These are phyloP conservation scores for Vanessa cardui DNA, from an alignment of 2,888 invertebrate genomes.

Conservation along the genomic window DNA sequence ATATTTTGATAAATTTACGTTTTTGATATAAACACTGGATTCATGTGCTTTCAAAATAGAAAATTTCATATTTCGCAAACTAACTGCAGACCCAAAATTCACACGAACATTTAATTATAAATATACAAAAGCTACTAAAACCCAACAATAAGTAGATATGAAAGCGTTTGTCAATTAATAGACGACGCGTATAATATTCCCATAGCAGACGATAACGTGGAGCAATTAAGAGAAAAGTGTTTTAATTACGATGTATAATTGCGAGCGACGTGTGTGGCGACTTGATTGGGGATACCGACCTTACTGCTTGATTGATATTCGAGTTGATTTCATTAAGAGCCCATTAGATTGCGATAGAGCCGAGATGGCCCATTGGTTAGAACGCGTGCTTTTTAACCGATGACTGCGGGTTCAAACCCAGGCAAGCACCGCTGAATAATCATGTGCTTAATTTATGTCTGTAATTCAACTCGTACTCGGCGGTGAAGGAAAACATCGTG, in stretches of 20 bases:
- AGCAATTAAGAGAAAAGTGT: conserved; percentile 7
- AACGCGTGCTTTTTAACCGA: no score
- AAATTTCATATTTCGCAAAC: neutral
- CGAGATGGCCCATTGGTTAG: no score
- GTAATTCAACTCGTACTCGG: no score
- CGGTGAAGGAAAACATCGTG: no score
- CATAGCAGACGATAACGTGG: neutral
- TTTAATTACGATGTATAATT: neutral
- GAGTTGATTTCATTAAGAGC: neutral
- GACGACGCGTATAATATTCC: neutral
- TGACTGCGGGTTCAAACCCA: no score
- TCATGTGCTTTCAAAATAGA: no score
- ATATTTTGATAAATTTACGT: no score
- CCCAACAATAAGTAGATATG: neutral
- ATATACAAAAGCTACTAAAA: neutral
- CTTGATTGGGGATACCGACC: neutral
- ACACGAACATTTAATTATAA: neutral
- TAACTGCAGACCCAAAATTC: neutral
- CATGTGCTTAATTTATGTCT: no score
- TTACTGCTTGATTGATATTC: neutral
- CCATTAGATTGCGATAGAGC: neutral
- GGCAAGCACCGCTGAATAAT: no score
- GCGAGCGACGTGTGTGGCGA: neutral
- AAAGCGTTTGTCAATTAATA: conserved; percentile 3
- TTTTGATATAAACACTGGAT: no score